Conservation (phyloP, 2,888 invertebrate genomes). For the Idaea dimidiata region DNA sequence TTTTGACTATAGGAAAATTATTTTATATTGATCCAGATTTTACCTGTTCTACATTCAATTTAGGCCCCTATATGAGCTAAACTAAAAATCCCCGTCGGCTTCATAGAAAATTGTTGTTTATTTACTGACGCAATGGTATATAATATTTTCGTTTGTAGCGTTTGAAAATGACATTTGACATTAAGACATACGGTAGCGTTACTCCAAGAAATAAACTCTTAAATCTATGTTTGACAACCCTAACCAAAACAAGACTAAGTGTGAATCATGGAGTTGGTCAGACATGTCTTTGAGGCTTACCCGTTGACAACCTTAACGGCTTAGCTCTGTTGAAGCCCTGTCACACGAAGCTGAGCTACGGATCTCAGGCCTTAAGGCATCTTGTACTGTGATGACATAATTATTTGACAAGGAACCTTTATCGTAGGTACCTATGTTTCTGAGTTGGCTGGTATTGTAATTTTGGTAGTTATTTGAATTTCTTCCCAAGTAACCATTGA, state of each 20-base stretch:
- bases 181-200: too few relatives aligned
- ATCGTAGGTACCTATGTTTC: neutral
- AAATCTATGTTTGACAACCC: conserved; percentile 26
- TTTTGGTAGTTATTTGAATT: neutral
- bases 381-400: neutral
- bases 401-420: neutral
- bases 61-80: too few relatives aligned
- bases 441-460: neutral
- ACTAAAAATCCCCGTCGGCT: too few relatives aligned
- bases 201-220: too few relatives aligned
- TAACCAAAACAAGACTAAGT: conserved; percentile 18
- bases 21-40: too few relatives aligned
- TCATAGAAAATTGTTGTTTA: too few relatives aligned
- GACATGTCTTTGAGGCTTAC: conserved; percentile 32
- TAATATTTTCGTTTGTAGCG: too few relatives aligned
- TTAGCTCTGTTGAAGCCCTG: conserved; percentile 7
- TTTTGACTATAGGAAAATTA: too few relatives aligned
- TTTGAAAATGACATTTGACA: too few relatives aligned
- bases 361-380: neutral
- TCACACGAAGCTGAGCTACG: conserved; percentile 1
- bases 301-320: conserved; percentile 23
- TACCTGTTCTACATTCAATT: too few relatives aligned
- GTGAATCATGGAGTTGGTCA: conserved; percentile 30
- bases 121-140: too few relatives aligned
- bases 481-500: too few relatives aligned